These are phyloP conservation scores for Dasysyrphus tricinctus DNA, from an alignment of 2,888 invertebrate species.

Conservation along the genomic window DNA sequence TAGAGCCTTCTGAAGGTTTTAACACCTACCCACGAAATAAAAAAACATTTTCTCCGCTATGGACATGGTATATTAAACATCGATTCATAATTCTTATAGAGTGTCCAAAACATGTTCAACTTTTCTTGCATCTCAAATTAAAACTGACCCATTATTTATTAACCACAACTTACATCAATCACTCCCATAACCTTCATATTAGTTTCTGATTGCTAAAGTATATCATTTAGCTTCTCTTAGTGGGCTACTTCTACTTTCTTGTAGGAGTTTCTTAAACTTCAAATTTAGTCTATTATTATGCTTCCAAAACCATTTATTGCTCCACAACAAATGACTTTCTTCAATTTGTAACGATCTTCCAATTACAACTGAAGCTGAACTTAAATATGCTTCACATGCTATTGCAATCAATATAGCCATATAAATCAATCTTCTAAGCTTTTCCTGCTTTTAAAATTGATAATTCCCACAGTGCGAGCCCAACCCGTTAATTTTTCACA, in stretches of 20 bases:
- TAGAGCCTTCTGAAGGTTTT: too few species aligned
- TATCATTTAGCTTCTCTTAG: neutral
- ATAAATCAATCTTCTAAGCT: conserved; percentile 49
- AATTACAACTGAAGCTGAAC: conserved; percentile 6
- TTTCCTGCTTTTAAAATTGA: conserved; percentile 23
- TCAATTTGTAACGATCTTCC: conserved; percentile 11
- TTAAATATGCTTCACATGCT: conserved; percentile 4
- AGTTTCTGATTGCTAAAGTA: too few species aligned
- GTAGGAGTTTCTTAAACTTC: neutral
- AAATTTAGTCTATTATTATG: neutral
- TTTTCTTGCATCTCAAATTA: too few species aligned
- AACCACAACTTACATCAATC: too few species aligned
- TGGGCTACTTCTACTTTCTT: neutral
- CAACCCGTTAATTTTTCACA: conserved; percentile 57
- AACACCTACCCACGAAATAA: too few species aligned
- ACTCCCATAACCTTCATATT: too few species aligned
- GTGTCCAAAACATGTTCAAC: too few species aligned
- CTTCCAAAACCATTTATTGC: neutral
- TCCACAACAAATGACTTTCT: conserved; percentile 2
- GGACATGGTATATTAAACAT: too few species aligned
- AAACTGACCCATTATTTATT: too few species aligned
- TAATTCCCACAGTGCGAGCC: conserved; percentile 44
- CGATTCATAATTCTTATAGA: too few species aligned
- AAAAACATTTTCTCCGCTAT: too few species aligned
- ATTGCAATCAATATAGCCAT: conserved; percentile 18